A percentile compares a stretch with the other conserved stretches of the same genome.
Conservation (phyloP, 2,888 invertebrate genomes). For the Autographa gamma region DNA sequence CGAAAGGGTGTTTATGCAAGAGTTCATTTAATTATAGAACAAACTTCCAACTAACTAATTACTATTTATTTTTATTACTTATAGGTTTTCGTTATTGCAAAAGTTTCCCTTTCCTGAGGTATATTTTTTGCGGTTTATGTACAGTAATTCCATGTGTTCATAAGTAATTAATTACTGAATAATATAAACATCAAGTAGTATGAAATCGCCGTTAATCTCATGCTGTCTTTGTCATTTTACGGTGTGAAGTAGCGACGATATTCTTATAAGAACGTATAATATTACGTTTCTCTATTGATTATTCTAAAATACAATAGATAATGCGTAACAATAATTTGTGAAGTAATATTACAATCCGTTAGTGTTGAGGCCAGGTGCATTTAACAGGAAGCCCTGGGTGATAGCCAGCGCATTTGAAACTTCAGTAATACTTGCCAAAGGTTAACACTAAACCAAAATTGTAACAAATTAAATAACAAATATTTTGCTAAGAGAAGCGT, state of each 20-base stretch:
- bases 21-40: neutral
- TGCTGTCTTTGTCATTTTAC: too few relatives aligned
- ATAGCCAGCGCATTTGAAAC: constrained; percentile 77
- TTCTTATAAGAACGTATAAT: too few relatives aligned
- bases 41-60: neutral
- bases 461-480: constrained; percentile 23
- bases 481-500: constrained; percentile 14
- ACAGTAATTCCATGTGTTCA: too few relatives aligned
- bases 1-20: constrained; percentile 1
- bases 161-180: too few relatives aligned
- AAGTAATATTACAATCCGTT: constrained; percentile 36
- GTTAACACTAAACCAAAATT: constrained; percentile 70
- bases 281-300: neutral
- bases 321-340: constrained; percentile 40
- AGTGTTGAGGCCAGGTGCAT: constrained; percentile 69
- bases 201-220: too few relatives aligned
- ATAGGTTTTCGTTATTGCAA: too few relatives aligned
- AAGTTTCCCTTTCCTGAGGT: too few relatives aligned
- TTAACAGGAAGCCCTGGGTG: constrained; percentile 82
- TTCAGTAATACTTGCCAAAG: constrained; percentile 81
- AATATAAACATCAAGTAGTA: too few relatives aligned
- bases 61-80: too few relatives aligned
- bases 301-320: constrained; percentile 21
- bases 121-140: too few relatives aligned
- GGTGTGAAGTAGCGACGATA: too few relatives aligned